phyloP scores from a whole-genome alignment of 2,797 vertebrate genomes.

The Hippocampus kuda region DNA sequence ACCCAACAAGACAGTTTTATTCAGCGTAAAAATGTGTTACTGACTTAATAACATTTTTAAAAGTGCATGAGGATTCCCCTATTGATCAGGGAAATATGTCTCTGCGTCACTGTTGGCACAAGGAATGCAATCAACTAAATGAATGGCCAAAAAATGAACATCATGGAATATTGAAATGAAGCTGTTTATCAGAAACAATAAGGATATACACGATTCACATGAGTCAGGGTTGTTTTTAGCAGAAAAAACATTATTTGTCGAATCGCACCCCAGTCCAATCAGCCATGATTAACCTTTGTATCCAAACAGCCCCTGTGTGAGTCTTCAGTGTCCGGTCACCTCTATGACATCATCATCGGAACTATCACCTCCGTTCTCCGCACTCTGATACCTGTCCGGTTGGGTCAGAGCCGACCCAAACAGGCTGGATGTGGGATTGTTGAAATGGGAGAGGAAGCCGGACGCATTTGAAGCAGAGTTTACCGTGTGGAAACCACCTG shows the following conservation, averaged over 20 bases:
- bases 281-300: not conserved
- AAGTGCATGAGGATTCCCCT: constrained; percentile 4
- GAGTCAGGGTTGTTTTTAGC: not conserved
- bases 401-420: constrained; percentile 65
- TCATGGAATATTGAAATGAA: not conserved
- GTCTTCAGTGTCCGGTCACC: constrained; percentile 84
- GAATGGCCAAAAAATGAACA: not conserved
- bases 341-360: constrained; percentile 98
- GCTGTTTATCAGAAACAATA: not conserved
- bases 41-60: constrained; percentile 5
- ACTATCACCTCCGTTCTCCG: constrained; percentile 85
- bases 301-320: not conserved
- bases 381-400: constrained; percentile 71
- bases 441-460: constrained; percentile 76
- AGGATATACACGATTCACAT: not conserved
- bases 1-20: constrained; percentile 19
- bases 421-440: constrained; percentile 76
- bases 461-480: constrained; percentile 53
- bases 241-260: not conserved
- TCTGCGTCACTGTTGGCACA: not conserved
- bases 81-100: not conserved
- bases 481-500: constrained; percentile 55
- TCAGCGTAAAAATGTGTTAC: constrained; percentile 11
- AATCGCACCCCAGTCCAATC: not conserved
- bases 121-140: not conserved